Conservation (phyloP, 2,888 invertebrate species). For the Polymixis lichenea region DNA sequence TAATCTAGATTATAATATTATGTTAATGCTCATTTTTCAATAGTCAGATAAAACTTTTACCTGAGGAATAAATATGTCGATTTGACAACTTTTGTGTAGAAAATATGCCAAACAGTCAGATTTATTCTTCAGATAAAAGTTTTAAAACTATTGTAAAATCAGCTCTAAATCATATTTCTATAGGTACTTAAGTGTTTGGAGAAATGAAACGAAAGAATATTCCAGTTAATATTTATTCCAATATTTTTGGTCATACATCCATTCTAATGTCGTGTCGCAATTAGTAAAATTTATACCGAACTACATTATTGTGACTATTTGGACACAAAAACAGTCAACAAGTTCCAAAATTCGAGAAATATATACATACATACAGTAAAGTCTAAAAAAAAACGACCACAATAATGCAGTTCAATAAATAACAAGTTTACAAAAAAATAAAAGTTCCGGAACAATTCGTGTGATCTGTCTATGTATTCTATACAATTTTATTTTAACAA, state of each 20-base stretch:
- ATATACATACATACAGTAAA: conserved; percentile 74
- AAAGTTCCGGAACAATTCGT: conserved; percentile 67
- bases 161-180: background rate
- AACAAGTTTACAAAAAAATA: conserved; percentile 77
- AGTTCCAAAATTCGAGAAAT: conserved; percentile 82
- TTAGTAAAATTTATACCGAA: conserved; percentile 77
- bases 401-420: conserved; percentile 83
- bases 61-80: too few species aligned
- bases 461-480: conserved; percentile 55
- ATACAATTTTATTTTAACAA: conserved; percentile 52
- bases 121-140: too few species aligned
- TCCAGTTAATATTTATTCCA: conserved; percentile 70
- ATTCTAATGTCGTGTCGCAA: conserved; percentile 77
- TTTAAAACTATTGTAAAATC: too few species aligned
- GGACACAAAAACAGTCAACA: conserved; percentile 81
- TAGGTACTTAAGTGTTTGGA: background rate
- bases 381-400: conserved; percentile 74
- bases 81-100: too few species aligned
- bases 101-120: too few species aligned
- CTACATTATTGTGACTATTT: conserved; percentile 79
- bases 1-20: background rate
- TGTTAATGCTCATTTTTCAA: background rate
- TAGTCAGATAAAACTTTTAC: too few species aligned
- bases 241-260: conserved; percentile 81
- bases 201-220: conserved; percentile 47